phyloP scores from a whole-genome alignment of 2,888 invertebrate species.

The Drosophila multiciliata region DNA sequence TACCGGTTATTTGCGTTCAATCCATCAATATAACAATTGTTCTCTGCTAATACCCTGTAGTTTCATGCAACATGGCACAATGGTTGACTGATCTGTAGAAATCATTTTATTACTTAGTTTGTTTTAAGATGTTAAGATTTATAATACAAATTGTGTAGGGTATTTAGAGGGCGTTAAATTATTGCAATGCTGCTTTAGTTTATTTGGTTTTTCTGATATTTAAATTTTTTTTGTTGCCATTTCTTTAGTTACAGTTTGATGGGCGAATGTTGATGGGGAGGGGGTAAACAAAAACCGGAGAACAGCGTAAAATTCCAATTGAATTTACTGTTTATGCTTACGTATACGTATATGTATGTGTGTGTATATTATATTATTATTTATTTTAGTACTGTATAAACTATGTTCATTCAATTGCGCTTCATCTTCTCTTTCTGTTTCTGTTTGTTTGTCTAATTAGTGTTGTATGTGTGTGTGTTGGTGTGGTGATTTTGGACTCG shows the following conservation, averaged over 20 bases:
- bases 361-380: constrained; percentile 23
- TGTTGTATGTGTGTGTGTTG: constrained; percentile 29
- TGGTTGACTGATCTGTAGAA: not conserved
- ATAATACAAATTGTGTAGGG: not conserved
- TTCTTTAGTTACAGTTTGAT: constrained; percentile 1
- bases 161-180: not conserved
- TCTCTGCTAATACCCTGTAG: not conserved
- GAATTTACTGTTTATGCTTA: constrained; percentile 31
- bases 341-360: constrained; percentile 8
- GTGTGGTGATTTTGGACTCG: not conserved
- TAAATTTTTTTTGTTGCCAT: constrained; percentile 22
- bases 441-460: constrained; percentile 69
- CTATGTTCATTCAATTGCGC: constrained; percentile 13
- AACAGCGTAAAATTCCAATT: constrained; percentile 17
- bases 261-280: not conserved
- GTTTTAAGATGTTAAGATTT: not conserved
- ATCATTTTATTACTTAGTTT: not conserved
- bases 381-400: constrained; percentile 48
- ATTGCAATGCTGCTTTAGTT: constrained; percentile 10
- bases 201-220: not conserved
- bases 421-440: constrained; percentile 28
- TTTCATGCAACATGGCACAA: not conserved
- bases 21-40: not conserved
- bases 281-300: not conserved
- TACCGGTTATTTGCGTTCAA: not conserved